Evolutionary conservation across 2,113 vertebrate species (phyloP).

Genomic region (Barnardius zonarius): DNA sequence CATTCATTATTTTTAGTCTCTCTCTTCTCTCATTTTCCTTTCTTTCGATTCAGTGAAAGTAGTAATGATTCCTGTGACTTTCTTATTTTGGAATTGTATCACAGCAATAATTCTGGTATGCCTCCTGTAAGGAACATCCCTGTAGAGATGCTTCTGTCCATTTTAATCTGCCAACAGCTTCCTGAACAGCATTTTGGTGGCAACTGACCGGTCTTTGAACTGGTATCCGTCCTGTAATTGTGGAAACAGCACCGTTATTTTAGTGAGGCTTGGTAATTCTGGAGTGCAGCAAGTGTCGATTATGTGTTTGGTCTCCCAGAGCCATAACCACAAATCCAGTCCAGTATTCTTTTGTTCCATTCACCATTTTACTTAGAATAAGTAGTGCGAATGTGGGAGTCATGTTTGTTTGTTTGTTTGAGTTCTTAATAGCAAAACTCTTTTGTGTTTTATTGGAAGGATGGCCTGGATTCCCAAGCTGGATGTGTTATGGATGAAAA

Average conservation of each 20-base stretch:
- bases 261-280: neutral
- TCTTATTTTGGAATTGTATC: neutral
- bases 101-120: neutral
- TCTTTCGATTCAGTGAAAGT: neutral
- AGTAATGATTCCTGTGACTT: neutral
- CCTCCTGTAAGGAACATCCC: neutral
- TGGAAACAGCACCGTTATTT: neutral
- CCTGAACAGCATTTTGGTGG: neutral
- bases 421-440: neutral
- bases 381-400: neutral
- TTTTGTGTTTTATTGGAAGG: neutral
- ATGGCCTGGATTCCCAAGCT: neutral
- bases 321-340: neutral
- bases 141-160: neutral
- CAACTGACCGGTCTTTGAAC: neutral
- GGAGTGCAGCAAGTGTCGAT: neutral
- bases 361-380: neutral
- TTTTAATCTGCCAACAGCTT: neutral
- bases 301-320: neutral
- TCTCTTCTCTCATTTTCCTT: neutral
- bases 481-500: neutral
- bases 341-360: neutral
- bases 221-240: neutral
- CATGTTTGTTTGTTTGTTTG: neutral
- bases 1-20: neutral